phyloP scores from a whole-genome alignment of 2,888 invertebrate species.

The Scrobipalpa costella region DNA sequence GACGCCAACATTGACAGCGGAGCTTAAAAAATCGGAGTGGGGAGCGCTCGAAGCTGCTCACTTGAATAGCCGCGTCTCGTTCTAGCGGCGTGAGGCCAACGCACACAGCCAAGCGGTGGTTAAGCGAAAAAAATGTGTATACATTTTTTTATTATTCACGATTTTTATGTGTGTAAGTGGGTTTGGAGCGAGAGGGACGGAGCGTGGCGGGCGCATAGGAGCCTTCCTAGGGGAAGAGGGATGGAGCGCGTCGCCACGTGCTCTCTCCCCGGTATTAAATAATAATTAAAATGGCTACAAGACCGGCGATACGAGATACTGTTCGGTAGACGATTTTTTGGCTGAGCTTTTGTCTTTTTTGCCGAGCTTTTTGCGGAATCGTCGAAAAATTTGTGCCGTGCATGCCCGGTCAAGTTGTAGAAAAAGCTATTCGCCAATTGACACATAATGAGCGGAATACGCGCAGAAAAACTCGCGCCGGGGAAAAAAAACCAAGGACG shows the following conservation, averaged over 20 bases:
- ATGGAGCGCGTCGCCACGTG: constrained; percentile 73
- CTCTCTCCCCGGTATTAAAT: constrained; percentile 80
- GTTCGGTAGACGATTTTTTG: constrained; percentile 80
- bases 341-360: constrained; percentile 76
- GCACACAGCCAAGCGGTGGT: constrained; percentile 69
- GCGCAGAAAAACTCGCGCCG: constrained; percentile 80
- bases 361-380: constrained; percentile 72
- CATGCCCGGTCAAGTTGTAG: constrained; percentile 41
- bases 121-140: constrained; percentile 81
- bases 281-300: constrained; percentile 82
- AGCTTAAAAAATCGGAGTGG: constrained; percentile 81
- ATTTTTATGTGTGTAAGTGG: constrained; percentile 82
- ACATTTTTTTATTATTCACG: constrained; percentile 82
- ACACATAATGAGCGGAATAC: constrained; percentile 75
- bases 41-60: constrained; percentile 56
- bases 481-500: constrained; percentile 77
- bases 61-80: constrained; percentile 55
- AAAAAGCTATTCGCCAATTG: constrained; percentile 66
- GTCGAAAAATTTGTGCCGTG: constrained; percentile 61
- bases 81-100: constrained; percentile 73
- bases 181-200: constrained; percentile 67
- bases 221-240: constrained; percentile 49
- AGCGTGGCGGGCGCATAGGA: constrained; percentile 45
- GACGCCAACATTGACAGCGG: constrained; percentile 70
- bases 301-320: constrained; percentile 76